Conservation (phyloP, 2,797 vertebrate species). For the Vipera latastei region DNA sequence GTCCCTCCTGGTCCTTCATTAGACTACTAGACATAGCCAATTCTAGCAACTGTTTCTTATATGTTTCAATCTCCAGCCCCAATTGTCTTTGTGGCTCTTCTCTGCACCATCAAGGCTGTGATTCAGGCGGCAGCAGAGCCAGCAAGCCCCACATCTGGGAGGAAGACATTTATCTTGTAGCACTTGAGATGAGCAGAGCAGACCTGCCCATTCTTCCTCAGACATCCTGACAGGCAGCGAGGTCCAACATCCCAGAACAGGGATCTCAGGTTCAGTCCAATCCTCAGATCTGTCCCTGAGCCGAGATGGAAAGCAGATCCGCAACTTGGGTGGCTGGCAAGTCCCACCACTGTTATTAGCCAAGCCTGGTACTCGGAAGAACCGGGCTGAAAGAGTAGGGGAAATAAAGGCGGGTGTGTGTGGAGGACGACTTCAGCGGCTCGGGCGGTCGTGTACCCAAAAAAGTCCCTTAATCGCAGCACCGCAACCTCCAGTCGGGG, state of each 20-base stretch:
- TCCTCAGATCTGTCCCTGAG: neutral
- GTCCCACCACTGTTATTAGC: neutral
- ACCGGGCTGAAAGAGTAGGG: rapidly evolving
- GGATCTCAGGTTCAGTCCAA: neutral
- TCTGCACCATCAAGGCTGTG: neutral
- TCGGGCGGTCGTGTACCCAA: neutral
- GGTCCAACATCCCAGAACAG: neutral
- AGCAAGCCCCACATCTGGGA: neutral
- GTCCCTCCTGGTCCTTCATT: too few relatives aligned
- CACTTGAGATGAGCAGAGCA: neutral
- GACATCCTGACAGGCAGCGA: neutral
- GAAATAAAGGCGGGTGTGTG: too few relatives aligned
- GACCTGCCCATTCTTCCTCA: neutral
- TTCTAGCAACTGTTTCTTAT: too few relatives aligned
- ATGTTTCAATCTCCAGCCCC: too few relatives aligned
- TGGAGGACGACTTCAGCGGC: neutral
- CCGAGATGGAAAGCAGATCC: neutral
- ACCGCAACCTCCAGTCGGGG: neutral
- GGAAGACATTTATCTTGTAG: neutral
- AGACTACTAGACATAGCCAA: too few relatives aligned
- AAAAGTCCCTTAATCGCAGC: neutral
- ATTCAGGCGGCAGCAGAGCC: neutral
- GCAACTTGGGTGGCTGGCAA: neutral
- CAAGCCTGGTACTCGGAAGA: neutral
- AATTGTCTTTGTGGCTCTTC: too few relatives aligned